Evolutionary conservation across 2,113 vertebrate species (phyloP), one percentile per base, ranked within the genome.

Genomic region (Corvus cornix): DNA sequence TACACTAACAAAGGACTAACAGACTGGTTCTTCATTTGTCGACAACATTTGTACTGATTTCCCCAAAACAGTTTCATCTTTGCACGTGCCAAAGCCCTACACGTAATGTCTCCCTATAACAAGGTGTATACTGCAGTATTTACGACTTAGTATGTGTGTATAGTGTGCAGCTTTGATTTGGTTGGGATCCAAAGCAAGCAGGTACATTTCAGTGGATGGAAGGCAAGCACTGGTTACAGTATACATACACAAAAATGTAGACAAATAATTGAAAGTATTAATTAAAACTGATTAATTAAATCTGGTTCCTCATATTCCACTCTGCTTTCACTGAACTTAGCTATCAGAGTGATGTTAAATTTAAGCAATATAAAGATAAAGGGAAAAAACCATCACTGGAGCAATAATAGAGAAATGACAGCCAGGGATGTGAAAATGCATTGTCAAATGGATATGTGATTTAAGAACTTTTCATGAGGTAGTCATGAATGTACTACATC

Each of bases 91-190:
- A 55, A 84, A 81, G 28, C 39, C 21, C 19, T 59, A 23, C 28
- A 13, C 0, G 0, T 35, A 44, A 53, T 1, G 1, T 58, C 18
- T 31, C 27, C 23, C 67, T 27, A 1, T 39, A 31, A 48, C 11
- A 53, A 26, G 9, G 4, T 30, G 4, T 30, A 9, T 31, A 3
- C 8, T 58, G 48, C 52, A 49, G 24, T n/a, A 16, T 31, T 75
- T 68, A 15, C 67, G 21, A 17, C 11, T 62, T 78, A 26, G 13
- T 15, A 8, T 11, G 48, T 20, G 30, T 23, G 31, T n/a, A 24
- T 6, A 69, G 9, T 12, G 43, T 13, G 3, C 22, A 56, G 23
- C 30, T 83, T 82, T 21, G 11, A 53, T 58, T 79, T 30, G 21
- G 23, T 58, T 39, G 28, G 6, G 2, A 33, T 59, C 28, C 74